phyloP scores from a whole-genome alignment of 2,113 vertebrate species.

The Orthonyx spaldingii region DNA sequence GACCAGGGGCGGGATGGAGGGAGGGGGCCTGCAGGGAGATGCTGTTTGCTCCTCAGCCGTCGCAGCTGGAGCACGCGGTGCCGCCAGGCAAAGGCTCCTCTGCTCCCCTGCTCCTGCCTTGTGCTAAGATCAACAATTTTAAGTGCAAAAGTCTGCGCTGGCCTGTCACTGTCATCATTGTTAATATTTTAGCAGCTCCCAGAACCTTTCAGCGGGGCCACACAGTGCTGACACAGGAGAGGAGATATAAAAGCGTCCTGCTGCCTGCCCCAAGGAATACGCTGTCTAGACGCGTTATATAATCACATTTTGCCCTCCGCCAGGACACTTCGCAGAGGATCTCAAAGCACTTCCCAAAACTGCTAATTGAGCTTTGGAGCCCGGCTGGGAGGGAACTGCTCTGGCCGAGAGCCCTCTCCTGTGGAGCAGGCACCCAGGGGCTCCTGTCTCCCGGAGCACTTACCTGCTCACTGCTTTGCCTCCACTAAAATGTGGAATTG shows the following conservation, averaged over 20 bases:
- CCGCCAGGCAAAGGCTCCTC: neutral
- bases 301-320: slow-evolving; percentile 21
- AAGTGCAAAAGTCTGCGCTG: neutral
- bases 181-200: slow-evolving; percentile 39
- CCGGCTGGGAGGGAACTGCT: neutral
- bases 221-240: neutral
- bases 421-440: neutral
- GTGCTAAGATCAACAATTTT: neutral
- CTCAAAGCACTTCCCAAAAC: neutral
- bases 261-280: neutral
- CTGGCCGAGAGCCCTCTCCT: neutral
- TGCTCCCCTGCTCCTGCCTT: neutral
- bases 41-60: neutral
- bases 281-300: neutral
- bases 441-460: neutral
- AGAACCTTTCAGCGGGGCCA: neutral
- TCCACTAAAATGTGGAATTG: neutral
- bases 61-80: neutral
- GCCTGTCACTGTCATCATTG: neutral
- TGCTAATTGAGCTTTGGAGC: neutral
- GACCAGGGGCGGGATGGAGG: neutral
- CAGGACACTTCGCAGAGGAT: neutral
- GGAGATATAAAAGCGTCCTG: neutral
- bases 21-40: neutral
- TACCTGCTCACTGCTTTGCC: neutral